These are phyloP conservation scores for Galerucella calmariensis DNA, from an alignment of 2,888 invertebrate genomes.

Conservation along the genomic window DNA sequence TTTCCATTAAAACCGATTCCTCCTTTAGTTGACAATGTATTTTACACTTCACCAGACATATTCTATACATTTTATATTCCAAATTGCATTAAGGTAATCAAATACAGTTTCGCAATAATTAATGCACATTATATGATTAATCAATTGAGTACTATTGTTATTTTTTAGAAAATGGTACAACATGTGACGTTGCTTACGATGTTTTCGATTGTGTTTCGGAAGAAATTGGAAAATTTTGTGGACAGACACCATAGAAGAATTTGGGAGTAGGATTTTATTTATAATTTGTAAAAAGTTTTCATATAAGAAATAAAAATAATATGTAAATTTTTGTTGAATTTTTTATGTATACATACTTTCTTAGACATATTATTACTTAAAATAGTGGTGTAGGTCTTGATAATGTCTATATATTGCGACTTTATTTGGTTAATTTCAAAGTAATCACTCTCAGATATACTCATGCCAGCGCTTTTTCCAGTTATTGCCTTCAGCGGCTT, in stretches of 20 bases:
- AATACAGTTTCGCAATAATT: conserved; percentile 25
- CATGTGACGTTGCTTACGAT: conserved; percentile 81
- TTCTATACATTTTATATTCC: neutral
- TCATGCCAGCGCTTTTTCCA: too few relatives aligned
- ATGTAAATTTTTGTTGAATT: neutral
- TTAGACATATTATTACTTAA: too few relatives aligned
- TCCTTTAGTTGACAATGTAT: neutral
- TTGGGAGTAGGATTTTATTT: neutral
- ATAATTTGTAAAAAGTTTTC: neutral
- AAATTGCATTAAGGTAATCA: neutral
- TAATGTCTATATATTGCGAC: too few relatives aligned
- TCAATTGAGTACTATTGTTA: neutral
- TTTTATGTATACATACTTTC: neutral
- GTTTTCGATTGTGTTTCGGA: conserved; percentile 84
- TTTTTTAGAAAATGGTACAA: conserved; percentile 74
- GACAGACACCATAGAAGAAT: conserved; percentile 62
- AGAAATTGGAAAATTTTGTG: conserved; percentile 79
- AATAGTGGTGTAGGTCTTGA: too few relatives aligned
- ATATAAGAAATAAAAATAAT: neutral
- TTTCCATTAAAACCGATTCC: too few relatives aligned
- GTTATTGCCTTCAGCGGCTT: too few relatives aligned
- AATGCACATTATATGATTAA: conserved; percentile 25
- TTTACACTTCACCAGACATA: neutral
- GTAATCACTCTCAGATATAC: too few relatives aligned
- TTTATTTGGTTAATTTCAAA: too few relatives aligned